These are phyloP conservation scores for Caracal caracal DNA, from an alignment of 2,113 vertebrate species.

Conservation along the genomic window DNA sequence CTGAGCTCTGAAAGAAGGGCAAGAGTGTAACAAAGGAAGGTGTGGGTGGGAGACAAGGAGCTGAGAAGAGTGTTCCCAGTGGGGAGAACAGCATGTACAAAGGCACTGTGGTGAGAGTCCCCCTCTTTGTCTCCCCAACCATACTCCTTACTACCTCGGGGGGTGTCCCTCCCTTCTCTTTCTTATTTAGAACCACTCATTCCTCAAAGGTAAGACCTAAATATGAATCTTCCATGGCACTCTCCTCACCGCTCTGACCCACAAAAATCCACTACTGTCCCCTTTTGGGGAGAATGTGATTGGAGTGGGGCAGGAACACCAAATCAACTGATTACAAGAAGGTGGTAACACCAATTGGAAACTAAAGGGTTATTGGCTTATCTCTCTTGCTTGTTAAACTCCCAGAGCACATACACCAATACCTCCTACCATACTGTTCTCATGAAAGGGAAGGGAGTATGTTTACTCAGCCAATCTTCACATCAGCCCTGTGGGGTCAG, in stretches of 20 bases:
- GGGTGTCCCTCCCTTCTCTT: neutral
- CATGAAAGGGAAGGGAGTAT: neutral
- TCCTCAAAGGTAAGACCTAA: neutral
- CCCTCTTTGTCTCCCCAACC: neutral
- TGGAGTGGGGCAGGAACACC: neutral
- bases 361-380: neutral
- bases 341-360: neutral
- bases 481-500: neutral
- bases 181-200: neutral
- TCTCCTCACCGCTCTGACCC: neutral
- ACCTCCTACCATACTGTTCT: neutral
- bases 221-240: neutral
- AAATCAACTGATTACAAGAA: neutral
- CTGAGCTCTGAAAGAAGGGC: neutral
- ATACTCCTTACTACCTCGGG: neutral
- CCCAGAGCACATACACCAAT: neutral
- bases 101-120: neutral
- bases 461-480: neutral
- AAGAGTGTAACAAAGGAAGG: neutral
- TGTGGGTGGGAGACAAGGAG: no score
- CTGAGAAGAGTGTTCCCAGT: neutral
- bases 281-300: neutral
- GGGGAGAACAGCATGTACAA: neutral
- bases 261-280: neutral
- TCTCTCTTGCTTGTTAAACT: neutral